Conservation (phyloP, 2,797 vertebrate genomes). For the Lagocephalus sceleratus region DNA sequence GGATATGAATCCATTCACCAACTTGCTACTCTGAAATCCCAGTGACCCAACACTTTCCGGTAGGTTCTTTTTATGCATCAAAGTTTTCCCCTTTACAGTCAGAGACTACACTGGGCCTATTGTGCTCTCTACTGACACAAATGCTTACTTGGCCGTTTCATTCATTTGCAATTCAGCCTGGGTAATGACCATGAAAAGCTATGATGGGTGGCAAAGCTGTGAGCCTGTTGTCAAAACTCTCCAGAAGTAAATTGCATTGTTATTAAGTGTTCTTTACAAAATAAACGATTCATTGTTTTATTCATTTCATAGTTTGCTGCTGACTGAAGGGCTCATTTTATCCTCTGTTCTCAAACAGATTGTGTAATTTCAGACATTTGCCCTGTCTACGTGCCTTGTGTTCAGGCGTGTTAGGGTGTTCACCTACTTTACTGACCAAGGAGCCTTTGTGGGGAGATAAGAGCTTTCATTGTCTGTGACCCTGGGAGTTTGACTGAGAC, state of each 20-base stretch:
- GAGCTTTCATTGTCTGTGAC: conserved; percentile 46
- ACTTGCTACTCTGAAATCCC: conserved; percentile 28
- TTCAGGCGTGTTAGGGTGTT: conserved; percentile 23
- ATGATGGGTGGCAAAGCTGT: conserved; percentile 20
- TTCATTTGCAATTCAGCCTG: conserved; percentile 27
- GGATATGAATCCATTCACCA: conserved; percentile 24
- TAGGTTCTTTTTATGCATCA: conserved; percentile 30
- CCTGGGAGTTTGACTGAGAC: conserved; percentile 23
- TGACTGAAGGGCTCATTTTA: neutral
- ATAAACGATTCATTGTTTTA: neutral
- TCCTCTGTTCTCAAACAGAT: conserved; percentile 1
- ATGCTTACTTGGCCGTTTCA: conserved; percentile 40
- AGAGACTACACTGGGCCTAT: conserved; percentile 33
- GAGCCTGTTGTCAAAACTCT: conserved; percentile 12
- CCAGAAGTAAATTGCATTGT: conserved; percentile 1
- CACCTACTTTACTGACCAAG: conserved; percentile 25
- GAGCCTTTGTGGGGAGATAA: conserved; percentile 45
- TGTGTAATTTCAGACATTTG: conserved; percentile 16
- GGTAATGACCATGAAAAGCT: conserved; percentile 23
- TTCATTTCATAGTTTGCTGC: neutral
- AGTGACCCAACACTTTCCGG: conserved; percentile 39
- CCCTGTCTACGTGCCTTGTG: conserved; percentile 9
- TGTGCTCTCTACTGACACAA: conserved; percentile 27
- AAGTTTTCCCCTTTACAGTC: conserved; percentile 22
- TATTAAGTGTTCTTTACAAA: neutral